Conservation (phyloP, 2,113 vertebrate species). For the Corythornis cristatus region DNA sequence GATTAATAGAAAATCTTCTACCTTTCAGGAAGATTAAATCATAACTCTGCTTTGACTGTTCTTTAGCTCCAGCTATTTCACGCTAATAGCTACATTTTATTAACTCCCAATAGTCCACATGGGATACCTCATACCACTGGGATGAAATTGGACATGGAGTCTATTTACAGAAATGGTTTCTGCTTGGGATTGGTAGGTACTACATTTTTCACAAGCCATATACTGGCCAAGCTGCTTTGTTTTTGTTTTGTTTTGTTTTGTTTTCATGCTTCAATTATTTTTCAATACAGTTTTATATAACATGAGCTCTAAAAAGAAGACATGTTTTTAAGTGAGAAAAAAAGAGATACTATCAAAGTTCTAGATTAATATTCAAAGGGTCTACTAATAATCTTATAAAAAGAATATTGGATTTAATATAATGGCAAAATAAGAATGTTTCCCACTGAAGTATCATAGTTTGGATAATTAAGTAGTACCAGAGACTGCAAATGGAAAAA, state of each 20-base stretch:
- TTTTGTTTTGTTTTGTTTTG: no score
- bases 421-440: not conserved
- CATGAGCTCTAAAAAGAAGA: not conserved
- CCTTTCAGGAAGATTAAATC: conserved; percentile 43
- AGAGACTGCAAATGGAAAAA: not conserved
- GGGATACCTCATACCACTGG: not conserved
- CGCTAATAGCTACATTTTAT: conserved; percentile 4
- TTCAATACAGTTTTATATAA: not conserved
- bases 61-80: conserved; percentile 49
- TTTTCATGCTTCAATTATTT: not conserved
- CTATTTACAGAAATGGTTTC: not conserved
- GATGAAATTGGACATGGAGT: conserved; percentile 5
- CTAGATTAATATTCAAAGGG: not conserved
- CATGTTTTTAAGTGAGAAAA: not conserved
- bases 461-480: not conserved
- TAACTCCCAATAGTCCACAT: conserved; percentile 15
- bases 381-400: not conserved
- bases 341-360: not conserved
- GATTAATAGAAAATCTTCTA: not conserved
- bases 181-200: not conserved
- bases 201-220: not conserved
- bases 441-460: not conserved
- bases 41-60: not conserved
- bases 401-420: not conserved
- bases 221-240: not conserved